Evolutionary conservation across 1,140 invertebrate genomes (phyloP), one percentile per base, ranked within the genome.

Genomic region (Daktulosphaira vitifoliae): DNA sequence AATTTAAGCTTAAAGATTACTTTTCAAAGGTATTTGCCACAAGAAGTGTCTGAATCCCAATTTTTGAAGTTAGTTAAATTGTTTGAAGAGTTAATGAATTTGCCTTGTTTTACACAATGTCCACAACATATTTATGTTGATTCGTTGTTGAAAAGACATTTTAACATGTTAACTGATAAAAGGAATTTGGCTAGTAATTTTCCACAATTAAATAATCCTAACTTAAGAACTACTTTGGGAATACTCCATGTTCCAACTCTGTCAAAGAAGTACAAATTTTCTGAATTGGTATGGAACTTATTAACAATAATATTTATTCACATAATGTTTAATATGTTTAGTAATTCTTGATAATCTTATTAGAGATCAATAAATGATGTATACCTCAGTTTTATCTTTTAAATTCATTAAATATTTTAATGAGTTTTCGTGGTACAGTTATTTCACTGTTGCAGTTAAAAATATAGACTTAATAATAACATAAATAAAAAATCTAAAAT

Each of bases 181-280:
- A 29, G 29, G 1, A 8, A 46, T 29, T 48, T 62, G 26, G 2
- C 26, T 0, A 62, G 20, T 2, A 22, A 4, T 48, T 62, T 38
- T 33, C 42, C n/a, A n/a, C 56, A 62, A n/a, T n/a, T 62, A 9
- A 62, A 62, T 29, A 48, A 6, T 3, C n/a, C 2, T 16, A 26
- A 25, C 20, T 7, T 62, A 25, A 62, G 29, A 62, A 20, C 56
- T 26, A 2, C 56, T 22, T 8, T 62, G n/a, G 56, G 56, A 62
- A 62, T 62, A 62, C 42, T 48, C 15, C 25, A 62, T n/a, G 18
- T 62, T n/a, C 8, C 42, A 26, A 48, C 42, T 20, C 56, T 62
- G 25, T 33, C 56, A 26, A 22, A 48, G 44, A 26, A 62, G 1
- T 6, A 46, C 9, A 1, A 26, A 18, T 48, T 48, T n/a, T 62